Base-by-base conservation (phyloP, 2,113 vertebrate species). In the Spheniscus mendiculus region DNA sequence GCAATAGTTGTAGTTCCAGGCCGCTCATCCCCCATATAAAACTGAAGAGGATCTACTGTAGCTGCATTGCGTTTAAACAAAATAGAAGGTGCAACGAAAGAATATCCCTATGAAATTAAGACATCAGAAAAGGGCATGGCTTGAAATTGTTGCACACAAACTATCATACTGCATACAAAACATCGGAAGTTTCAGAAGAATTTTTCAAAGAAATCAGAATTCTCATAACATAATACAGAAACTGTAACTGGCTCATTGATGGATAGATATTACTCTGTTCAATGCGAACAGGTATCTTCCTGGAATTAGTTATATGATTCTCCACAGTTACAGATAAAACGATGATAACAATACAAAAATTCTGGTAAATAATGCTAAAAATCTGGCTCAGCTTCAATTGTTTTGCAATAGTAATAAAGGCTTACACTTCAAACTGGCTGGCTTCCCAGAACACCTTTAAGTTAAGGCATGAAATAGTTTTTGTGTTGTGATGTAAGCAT, bases 41-140 rank as follows among this genome's bases (percentile, higher is more conserved):
- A 98, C 97, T 99, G 99, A 85, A 99, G 96, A 15, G 98, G 98
- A 88, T 99, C 99, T 67, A 99, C 98, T 96, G 99, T 99, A 92
- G 99, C 99, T 71, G 99, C 99, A 56, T 99, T 99, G 90, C 99
- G 99, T 98, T 99, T 99, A 96, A 99, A 99, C 69, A 99, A 98
- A 91, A 99, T 99, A 86, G 99, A 99, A 52, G 99, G 99, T 73
- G 99, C 99, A 96, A 99, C 99, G 81, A 99, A 99, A 82, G 99
- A 99, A 96, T 99, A 99, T 62, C 99, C 99, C 99, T 99, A 74
- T 36, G 87, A 72, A 89, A 93, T 86, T 55, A 53, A 85, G 90
- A 96, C 55, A 96, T 58, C 73, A 94, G 69, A 97, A 96, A 91
- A 96, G 32, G 89, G 89, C 96, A 98, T 73, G 65, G 94, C 96